Percentiles rank a stretch among this genome's conserved stretches.
Evolutionary conservation across 1,140 invertebrate genomes (phyloP).

Genomic region (Drosophila paulistorum): DNA sequence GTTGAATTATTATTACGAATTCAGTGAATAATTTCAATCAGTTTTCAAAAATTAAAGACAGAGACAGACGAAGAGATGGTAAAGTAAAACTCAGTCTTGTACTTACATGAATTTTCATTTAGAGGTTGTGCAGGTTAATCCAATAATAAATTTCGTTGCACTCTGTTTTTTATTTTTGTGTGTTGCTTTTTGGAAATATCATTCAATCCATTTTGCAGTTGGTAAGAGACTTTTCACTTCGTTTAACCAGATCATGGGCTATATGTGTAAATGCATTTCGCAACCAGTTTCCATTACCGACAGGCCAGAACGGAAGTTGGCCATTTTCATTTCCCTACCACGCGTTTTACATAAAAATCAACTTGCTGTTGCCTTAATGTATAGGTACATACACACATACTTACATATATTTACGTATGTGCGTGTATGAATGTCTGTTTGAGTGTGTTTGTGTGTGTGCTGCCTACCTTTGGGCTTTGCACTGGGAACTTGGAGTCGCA

Average conservation of each 20-base stretch:
- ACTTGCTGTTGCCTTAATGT: constrained; percentile 43
- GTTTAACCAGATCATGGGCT: constrained; percentile 2
- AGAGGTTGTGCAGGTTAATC: background rate
- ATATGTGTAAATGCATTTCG: background rate
- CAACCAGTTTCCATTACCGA: constrained; percentile 1
- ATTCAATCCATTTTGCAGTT: background rate
- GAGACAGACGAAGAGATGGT: background rate
- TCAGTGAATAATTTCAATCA: background rate
- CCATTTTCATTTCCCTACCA: constrained; percentile 50
- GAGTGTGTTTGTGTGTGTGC: constrained; percentile 20
- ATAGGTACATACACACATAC: background rate
- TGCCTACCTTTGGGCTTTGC: constrained; percentile 53
- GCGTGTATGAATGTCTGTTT: background rate
- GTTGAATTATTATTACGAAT: background rate
- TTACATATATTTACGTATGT: background rate
- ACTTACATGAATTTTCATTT: too few species aligned
- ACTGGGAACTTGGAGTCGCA: constrained; percentile 51
- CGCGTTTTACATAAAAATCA: constrained; percentile 62
- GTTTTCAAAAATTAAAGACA: background rate
- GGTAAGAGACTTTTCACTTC: constrained; percentile 2
- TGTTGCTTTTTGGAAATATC: background rate
- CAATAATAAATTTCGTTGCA: background rate
- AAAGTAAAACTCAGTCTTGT: too few species aligned
- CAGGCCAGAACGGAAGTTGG: constrained; percentile 41
- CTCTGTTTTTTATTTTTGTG: background rate